Evolutionary conservation across 2,113 vertebrate species (phyloP), one percentile per base, ranked within the genome.

Genomic region (Halichoeres trimaculatus): DNA sequence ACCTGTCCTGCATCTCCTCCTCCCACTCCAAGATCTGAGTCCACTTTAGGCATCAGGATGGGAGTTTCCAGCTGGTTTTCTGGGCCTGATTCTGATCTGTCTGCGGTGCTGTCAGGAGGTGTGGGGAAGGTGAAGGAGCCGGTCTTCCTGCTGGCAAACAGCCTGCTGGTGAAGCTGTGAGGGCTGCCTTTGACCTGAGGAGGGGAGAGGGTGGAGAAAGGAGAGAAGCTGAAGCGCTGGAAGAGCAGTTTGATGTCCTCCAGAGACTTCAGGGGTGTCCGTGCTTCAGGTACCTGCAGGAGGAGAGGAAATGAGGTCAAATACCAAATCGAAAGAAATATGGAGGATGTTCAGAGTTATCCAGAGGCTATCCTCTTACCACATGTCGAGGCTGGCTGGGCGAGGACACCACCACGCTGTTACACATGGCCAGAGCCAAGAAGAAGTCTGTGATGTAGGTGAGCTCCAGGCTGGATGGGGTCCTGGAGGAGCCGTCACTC

Each of bases 371-470:
- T 24, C 2, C 19, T 36, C 93, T 75, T 48, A 97, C 96, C 95
- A 93, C 88, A 22, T 95, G 93, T 48, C 78, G 87, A 11, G 94
- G 91, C 41, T 95, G 96, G 69, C 78, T 92, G 14, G 96, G 92
- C 0, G 91, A 93, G 64, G 97, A 98, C 58, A 99, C 97, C 64
- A 99, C 94, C 14, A 99, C 98, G 0, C 94, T 98, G 82, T 99
- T 99, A 74, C 98, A 99, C 71, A 97, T 88, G 3, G 96, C 94
- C 74, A 99, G 83, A 1, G 98, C 96, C 34, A 98, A 92, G 78
- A 99, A 97, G 88, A 99, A 99, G 80, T 99, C 98, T 0, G 93
- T 73, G 59, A 99, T 94, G 64, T 93, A 94, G 38, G 87, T 78
- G 13, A 89, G 83, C 76, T 98, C 97, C 61, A 79, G 64, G 34